These are phyloP conservation scores for Zophobas morio DNA, from an alignment of 1,140 invertebrate species.

Conservation along the genomic window DNA sequence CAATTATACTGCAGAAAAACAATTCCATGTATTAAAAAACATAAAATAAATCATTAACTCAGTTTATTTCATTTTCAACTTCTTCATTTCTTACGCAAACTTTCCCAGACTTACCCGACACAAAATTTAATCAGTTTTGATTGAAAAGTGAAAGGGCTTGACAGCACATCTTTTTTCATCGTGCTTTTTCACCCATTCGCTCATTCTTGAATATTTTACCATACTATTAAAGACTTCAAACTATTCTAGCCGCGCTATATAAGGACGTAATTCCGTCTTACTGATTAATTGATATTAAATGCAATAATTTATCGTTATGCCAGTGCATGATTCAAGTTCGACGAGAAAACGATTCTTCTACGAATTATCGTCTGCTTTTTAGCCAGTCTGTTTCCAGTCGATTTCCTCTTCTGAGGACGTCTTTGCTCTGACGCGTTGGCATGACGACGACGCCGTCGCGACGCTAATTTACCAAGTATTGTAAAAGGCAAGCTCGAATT, in stretches of 20 bases:
- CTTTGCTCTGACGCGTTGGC: constrained; percentile 10
- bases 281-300: constrained; percentile 21
- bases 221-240: constrained; percentile 1
- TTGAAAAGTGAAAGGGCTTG: constrained; percentile 39
- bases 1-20: too few species aligned
- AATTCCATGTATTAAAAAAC: too few species aligned
- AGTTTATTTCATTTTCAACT: too few species aligned
- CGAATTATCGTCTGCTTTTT: background rate
- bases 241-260: background rate
- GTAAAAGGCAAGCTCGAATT: constrained; percentile 10
- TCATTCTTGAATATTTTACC: constrained; percentile 29
- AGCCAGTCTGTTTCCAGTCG: constrained; percentile 17
- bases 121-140: constrained; percentile 42
- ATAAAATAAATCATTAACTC: too few species aligned
- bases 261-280: background rate
- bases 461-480: constrained; percentile 20
- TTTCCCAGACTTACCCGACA: background rate
- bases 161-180: constrained; percentile 8
- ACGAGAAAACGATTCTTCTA: background rate
- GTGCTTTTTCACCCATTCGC: background rate
- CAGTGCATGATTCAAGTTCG: background rate
- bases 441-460: constrained; percentile 20
- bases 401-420: constrained; percentile 12
- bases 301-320: constrained; percentile 20
- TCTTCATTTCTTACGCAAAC: background rate